These are phyloP conservation scores for Sebastes wilsoni DNA, from an alignment of 2,797 vertebrate genomes.

Conservation along the genomic window DNA sequence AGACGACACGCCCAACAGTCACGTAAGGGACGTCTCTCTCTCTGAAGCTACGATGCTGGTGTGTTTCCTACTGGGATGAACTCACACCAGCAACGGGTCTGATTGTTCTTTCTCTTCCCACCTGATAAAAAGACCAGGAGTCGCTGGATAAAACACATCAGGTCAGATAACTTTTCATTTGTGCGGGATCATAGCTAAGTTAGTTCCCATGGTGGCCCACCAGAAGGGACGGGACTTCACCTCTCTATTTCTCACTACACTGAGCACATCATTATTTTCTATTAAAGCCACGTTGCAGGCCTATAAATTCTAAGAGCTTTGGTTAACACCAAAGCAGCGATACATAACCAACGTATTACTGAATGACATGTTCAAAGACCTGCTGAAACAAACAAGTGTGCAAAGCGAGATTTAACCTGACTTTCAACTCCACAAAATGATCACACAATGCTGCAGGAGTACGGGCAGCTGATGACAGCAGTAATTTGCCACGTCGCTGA, in stretches of 20 bases:
- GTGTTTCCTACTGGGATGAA: no score
- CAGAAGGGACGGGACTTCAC: no score
- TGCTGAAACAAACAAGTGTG: constrained; percentile 30
- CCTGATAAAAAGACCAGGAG: no score
- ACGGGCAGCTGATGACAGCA: constrained; percentile 53
- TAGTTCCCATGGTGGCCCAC: no score
- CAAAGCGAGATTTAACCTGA: constrained; percentile 58
- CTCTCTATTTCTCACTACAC: constrained; percentile 3
- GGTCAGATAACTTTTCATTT: no score
- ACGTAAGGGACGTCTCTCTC: no score
- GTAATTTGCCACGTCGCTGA: constrained; percentile 60
- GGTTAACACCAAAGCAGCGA: constrained; percentile 6
- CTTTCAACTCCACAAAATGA: constrained; percentile 50
- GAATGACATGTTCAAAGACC: constrained; percentile 41
- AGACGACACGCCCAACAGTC: no score
- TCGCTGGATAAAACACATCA: no score
- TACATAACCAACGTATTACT: constrained; percentile 17
- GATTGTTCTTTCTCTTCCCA: no score
- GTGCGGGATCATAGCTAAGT: no score
- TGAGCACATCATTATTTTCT: constrained; percentile 8
- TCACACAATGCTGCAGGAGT: constrained; percentile 40
- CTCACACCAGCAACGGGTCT: no score
- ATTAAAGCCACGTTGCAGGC: constrained; percentile 15
- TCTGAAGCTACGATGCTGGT: no score
- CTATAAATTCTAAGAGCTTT: constrained; percentile 17